Evolutionary conservation across 2,888 invertebrate species (phyloP), one percentile per base, ranked within the genome.

Genomic region (Panzeria rudis): DNA sequence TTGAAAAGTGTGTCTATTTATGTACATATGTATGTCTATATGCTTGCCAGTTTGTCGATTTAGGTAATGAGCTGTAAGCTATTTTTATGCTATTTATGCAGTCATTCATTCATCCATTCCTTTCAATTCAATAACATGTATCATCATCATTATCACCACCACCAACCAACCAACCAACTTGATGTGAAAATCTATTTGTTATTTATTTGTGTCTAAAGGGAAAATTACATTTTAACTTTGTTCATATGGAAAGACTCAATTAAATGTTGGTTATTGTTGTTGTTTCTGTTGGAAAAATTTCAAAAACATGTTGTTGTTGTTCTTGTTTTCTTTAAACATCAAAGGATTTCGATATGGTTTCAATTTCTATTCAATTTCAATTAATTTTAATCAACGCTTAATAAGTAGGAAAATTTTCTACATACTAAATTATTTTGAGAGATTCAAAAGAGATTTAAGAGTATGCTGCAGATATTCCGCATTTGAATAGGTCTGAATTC

Each of bases 51-150:
- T 72, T n/a, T 79, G 44, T 35, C 56, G 44, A 20, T 71, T 35
- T 85, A 87, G 83, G 87, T 88, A 89, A 89, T 89, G 89, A 89
- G 88, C 88, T 89, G 87, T 88, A 86, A 87, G 87, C 86, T 87
- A 86, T 88, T 89, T 88, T 85, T 87, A 77, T 85, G 83, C 54
- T 64, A 82, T 82, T 85, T 82, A 78, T 62, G 72, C 62, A 61
- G 69, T 52, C 77, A 59, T 35, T 59, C 80, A 82, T 54, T 66
- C 41, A 52, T 75, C 44, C 25, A 25, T 75, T 78, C 20, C 62
- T 78, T 84, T 80, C 38, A 25, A 86, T 83, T 87, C 86, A 87
- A 88, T 87, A 80, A 83, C 86, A 87, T 86, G 78, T 84, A 75
- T 77, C 83, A 76, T 72, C 78, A 66, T 78, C 20, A 44, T 72